Conservation (phyloP, 2,888 invertebrate species). For the Smittia sp. region DNA sequence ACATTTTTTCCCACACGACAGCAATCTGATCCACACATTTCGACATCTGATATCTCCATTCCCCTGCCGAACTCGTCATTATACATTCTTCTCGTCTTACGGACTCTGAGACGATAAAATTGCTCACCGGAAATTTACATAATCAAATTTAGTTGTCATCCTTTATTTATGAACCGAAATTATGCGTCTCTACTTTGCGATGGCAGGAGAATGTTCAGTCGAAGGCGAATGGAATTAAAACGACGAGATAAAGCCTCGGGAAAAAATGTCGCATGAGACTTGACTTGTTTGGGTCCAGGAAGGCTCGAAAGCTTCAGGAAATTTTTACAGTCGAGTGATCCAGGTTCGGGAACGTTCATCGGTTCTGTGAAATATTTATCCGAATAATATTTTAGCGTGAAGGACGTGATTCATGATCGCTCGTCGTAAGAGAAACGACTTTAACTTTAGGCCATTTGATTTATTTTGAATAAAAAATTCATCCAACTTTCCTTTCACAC, state of each 20-base stretch:
- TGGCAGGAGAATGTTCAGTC: not conserved
- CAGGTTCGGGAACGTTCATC: no score
- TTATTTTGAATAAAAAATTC: not conserved
- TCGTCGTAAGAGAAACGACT: not conserved
- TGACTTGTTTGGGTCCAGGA: no score
- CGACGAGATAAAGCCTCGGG: no score
- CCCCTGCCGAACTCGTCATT: not conserved
- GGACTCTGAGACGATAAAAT: constrained; percentile 2
- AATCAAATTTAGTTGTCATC: constrained; percentile 33
- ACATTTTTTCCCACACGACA: constrained; percentile 7
- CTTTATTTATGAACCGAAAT: constrained; percentile 16
- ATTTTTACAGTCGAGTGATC: no score
- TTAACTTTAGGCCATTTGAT: constrained; percentile 5
- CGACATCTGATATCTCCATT: constrained; percentile 20
- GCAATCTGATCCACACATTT: not conserved
- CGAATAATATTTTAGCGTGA: no score
- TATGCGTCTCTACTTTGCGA: constrained; percentile 13
- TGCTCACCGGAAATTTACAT: constrained; percentile 26
- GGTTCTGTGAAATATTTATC: no score
- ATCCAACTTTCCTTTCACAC: not conserved
- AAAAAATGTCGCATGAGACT: no score
- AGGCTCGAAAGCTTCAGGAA: no score
- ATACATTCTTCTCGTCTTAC: not conserved
- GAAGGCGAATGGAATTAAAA: no score
- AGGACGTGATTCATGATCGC: not conserved